Conservation (phyloP, 2,888 invertebrate genomes). For the Drosophila phalerata region DNA sequence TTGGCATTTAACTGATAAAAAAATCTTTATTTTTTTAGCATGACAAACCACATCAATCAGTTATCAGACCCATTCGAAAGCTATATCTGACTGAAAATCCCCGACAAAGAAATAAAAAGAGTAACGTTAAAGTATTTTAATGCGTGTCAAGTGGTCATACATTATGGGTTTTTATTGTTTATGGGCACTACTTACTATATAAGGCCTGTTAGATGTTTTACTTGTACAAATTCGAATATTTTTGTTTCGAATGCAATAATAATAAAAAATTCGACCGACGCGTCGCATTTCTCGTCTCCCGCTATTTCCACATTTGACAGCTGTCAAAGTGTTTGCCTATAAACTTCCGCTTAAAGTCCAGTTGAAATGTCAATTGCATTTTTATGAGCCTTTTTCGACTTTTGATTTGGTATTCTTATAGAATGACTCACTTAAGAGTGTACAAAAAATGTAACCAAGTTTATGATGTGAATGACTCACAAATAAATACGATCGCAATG, state of each 20-base stretch:
- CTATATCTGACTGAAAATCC: constrained; percentile 9
- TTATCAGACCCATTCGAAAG: constrained; percentile 11
- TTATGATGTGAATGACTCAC: constrained; percentile 33
- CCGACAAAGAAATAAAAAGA: constrained; percentile 26
- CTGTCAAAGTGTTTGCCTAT: constrained; percentile 55
- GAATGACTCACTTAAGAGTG: constrained; percentile 54
- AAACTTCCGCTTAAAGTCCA: constrained; percentile 55
- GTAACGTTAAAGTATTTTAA: constrained; percentile 49
- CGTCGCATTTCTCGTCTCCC: constrained; percentile 1
- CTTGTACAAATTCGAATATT: constrained; percentile 36
- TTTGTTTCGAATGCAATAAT: constrained; percentile 63
- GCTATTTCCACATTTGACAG: constrained; percentile 39
- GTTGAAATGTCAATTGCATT: constrained; percentile 63
- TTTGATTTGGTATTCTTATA: constrained; percentile 36
- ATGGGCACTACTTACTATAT: constrained; percentile 66
- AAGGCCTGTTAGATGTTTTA: constrained; percentile 29
- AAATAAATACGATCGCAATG: constrained; percentile 20
- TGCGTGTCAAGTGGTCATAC: constrained; percentile 75
- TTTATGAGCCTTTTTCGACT: constrained; percentile 59
- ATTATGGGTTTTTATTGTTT: constrained; percentile 73
- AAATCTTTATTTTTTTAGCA: background rate
- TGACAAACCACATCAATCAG: constrained; percentile 6
- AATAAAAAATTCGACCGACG: constrained; percentile 11
- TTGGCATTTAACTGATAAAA: background rate
- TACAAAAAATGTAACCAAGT: constrained; percentile 8